Percentiles rank a stretch among this genome's conserved stretches.
Conservation (phyloP, 2,113 vertebrate genomes). For the Dissostichus mawsoni region DNA sequence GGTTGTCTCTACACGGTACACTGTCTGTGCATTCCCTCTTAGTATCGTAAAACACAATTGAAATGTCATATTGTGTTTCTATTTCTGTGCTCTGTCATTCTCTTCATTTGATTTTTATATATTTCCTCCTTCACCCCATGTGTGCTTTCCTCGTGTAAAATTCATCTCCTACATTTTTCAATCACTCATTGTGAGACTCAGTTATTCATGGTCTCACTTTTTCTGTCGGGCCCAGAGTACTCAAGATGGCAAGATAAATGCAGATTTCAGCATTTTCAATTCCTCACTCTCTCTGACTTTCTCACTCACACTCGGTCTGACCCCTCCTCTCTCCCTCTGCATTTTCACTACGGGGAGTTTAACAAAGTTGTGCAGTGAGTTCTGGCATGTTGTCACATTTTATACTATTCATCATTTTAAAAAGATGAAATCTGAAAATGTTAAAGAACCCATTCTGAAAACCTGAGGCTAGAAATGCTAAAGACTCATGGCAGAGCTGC, state of each 20-base stretch:
- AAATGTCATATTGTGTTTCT: not conserved
- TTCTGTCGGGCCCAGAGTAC: not conserved
- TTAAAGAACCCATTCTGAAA: not conserved
- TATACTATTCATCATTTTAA: not conserved
- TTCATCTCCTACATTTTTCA: conserved; percentile 21
- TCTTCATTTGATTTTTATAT: not conserved
- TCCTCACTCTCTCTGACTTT: not conserved
- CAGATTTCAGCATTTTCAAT: conserved; percentile 21
- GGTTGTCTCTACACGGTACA: not conserved
- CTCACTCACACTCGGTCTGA: conserved; percentile 37
- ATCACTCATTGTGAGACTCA: not conserved
- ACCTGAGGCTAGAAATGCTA: not conserved
- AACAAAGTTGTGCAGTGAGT: not conserved
- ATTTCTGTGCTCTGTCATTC: not conserved
- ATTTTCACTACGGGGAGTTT: conserved; percentile 13
- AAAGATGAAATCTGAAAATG: not conserved
- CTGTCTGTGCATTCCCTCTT: not conserved
- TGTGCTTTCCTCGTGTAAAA: not conserved
- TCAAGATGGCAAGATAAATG: conserved; percentile 9
- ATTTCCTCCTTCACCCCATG: not conserved
- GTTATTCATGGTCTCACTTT: conserved; percentile 25
- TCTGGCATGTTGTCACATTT: conserved; percentile 5
- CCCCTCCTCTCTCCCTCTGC: not conserved
- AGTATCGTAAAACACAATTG: not conserved
- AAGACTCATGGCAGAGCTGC: too few species aligned